Base-by-base conservation (phyloP, 2,888 invertebrate genomes). In the Bugulina stolonifera region DNA sequence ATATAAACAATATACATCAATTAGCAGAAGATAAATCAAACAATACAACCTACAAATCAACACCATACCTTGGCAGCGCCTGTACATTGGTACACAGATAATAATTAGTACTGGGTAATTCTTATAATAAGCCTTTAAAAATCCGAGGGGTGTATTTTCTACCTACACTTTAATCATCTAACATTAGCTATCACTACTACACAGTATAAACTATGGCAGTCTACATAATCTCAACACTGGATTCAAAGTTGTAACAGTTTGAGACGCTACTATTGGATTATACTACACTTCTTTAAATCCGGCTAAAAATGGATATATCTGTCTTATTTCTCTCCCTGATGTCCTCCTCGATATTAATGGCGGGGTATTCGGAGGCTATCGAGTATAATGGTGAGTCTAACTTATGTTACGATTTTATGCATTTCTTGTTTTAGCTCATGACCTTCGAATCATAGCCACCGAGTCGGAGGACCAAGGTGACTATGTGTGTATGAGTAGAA, bases 401-500 rank as follows among this genome's bases (percentile, higher is more conserved):
- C 43, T 18, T 43, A 43, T 43, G 43, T 43, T 5, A 43, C 43
- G 5, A 43, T 43, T 43, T n/a, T n/a, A n/a, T 5, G 43, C 43
- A 29, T 23, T 43, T 23, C 23, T 55, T 34, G 52, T 69, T 57
- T 35, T 54, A 73, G 72, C 75, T 93, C 93, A 93, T 80, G 89
- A 91, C 71, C 87, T 97, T 77, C 93, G 94, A 87, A 95, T 97
- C 79, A 90, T 90, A 78, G 91, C 91, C 83, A 93, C 93, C 78
- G 91, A 92, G 79, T 92, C 93, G 81, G 91, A 91, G 78, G 96
- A 97, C 86, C 92, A 93, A 82, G 96, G 94, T 72, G 93, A 93
- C 85, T 97, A 94, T 84, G 96, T 96, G 85, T 97, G 97, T 84
- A 93, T 95, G 64, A 95, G 95, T 0, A 94, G 94, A 82, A 97